Percentiles rank a stretch among this genome's conserved stretches.
phyloP scores from a whole-genome alignment of 2,797 vertebrate species.

The Chaenodraco wilsoni region DNA sequence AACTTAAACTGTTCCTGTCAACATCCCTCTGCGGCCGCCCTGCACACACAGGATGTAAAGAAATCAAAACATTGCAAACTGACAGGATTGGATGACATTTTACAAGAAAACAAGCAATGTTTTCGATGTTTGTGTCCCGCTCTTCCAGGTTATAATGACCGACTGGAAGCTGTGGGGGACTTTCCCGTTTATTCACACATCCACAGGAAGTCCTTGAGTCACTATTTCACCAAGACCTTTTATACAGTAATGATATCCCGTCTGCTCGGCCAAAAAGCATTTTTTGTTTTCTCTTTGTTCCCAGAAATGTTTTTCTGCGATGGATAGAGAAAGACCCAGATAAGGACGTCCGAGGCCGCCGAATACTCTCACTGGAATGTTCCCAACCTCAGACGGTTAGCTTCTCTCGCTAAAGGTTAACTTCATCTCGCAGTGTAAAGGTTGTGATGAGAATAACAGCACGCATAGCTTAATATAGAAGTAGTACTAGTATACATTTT shows the following conservation, averaged over 20 bases:
- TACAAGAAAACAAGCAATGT: not conserved
- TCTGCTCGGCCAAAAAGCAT: not conserved
- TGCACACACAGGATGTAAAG: not conserved
- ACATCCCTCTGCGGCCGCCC: not conserved
- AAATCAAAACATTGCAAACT: not conserved
- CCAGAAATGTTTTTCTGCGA: constrained; percentile 26
- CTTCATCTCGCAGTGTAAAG: not conserved
- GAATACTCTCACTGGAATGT: constrained; percentile 57
- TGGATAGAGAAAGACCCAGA: constrained; percentile 39
- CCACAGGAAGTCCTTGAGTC: constrained; percentile 42
- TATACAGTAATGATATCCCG: constrained; percentile 28
- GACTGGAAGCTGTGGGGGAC: constrained; percentile 13
- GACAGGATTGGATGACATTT: not conserved
- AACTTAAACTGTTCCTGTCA: not conserved
- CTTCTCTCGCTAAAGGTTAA: constrained; percentile 38
- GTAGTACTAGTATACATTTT: no score
- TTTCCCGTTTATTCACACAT: constrained; percentile 33
- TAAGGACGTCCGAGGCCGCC: constrained; percentile 50
- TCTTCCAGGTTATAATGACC: constrained; percentile 40
- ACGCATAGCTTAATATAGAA: not conserved
- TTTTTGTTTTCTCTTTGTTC: constrained; percentile 23
- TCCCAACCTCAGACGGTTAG: constrained; percentile 18
- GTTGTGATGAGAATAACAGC: constrained; percentile 2
- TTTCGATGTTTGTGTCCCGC: not conserved
- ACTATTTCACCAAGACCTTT: constrained; percentile 7